Percentiles rank a stretch among this genome's conserved stretches.
Conservation (phyloP, 2,113 vertebrate species). For the Pteropus alecto region DNA sequence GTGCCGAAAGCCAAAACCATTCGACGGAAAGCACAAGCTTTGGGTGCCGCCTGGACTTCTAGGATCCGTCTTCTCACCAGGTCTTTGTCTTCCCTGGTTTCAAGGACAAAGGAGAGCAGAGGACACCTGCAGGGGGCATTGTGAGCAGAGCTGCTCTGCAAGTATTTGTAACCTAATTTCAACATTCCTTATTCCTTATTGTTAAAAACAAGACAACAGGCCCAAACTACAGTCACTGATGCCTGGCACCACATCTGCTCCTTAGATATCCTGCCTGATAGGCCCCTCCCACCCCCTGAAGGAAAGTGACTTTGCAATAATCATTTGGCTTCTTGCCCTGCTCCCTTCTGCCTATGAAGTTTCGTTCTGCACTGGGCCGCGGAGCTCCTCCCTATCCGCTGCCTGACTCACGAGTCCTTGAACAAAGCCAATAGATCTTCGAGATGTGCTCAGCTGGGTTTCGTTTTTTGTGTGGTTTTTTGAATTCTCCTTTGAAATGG, state of each 20-base stretch:
- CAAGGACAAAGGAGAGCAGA: background rate
- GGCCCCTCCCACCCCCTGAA: background rate
- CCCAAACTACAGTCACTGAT: background rate
- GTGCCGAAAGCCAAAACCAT: background rate
- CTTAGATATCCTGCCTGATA: no score
- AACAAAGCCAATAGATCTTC: background rate
- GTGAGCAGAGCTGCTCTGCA: background rate
- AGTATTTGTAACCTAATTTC: background rate
- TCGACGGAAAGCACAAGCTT: background rate
- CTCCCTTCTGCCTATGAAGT: background rate
- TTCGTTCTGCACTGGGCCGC: background rate
- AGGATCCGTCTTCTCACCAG: background rate
- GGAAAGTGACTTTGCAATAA: background rate
- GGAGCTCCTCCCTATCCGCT: background rate
- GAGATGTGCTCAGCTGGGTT: background rate
- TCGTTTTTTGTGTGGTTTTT: background rate
- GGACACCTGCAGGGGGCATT: background rate
- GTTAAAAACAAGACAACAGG: background rate
- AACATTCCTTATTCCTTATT: background rate
- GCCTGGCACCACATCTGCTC: background rate
- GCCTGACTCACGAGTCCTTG: accelerated
- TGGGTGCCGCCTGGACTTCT: background rate
- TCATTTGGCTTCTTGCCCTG: background rate
- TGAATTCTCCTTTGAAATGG: background rate
- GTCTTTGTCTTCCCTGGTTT: background rate